phyloP scores from a whole-genome alignment of 2,888 invertebrate species.

The Parnassius glacialis region DNA sequence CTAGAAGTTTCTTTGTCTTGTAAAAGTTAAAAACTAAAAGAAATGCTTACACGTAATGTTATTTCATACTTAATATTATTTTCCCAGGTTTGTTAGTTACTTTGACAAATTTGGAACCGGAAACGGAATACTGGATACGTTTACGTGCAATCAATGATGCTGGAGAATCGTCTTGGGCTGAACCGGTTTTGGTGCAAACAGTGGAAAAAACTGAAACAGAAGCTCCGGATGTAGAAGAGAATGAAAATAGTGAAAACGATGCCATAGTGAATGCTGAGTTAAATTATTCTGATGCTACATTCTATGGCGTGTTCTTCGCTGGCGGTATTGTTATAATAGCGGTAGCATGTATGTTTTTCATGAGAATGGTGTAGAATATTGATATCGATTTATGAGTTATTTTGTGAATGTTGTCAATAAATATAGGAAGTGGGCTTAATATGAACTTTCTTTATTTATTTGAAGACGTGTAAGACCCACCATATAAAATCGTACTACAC shows the following conservation, averaged over 20 bases:
- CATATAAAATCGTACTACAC: no score
- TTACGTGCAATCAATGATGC: slow-evolving; percentile 49
- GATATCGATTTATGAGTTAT: neutral
- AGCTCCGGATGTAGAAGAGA: slow-evolving; percentile 28
- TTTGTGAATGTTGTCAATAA: slow-evolving; percentile 5
- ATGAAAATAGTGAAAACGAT: slow-evolving; percentile 30
- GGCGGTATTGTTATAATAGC: slow-evolving; percentile 52
- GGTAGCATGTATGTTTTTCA: slow-evolving; percentile 50
- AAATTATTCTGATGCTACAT: slow-evolving; percentile 36
- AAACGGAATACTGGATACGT: slow-evolving; percentile 55
- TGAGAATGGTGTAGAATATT: slow-evolving; percentile 46
- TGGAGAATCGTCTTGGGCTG: slow-evolving; percentile 57
- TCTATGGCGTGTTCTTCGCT: slow-evolving; percentile 61
- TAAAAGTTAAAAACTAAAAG: no score
- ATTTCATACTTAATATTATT: neutral
- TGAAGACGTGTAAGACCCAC: no score
- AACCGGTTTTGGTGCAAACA: slow-evolving; percentile 39
- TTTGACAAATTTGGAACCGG: slow-evolving; percentile 43
- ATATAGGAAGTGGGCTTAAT: neutral
- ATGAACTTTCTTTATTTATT: no score
- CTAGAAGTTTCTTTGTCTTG: no score
- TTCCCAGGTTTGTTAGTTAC: slow-evolving; percentile 40
- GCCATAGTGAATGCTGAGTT: slow-evolving; percentile 19
- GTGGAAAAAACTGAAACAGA: slow-evolving; percentile 28
- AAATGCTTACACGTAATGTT: no score